phyloP scores from a whole-genome alignment of 2,113 vertebrate genomes.

The Addax nasomaculatus region DNA sequence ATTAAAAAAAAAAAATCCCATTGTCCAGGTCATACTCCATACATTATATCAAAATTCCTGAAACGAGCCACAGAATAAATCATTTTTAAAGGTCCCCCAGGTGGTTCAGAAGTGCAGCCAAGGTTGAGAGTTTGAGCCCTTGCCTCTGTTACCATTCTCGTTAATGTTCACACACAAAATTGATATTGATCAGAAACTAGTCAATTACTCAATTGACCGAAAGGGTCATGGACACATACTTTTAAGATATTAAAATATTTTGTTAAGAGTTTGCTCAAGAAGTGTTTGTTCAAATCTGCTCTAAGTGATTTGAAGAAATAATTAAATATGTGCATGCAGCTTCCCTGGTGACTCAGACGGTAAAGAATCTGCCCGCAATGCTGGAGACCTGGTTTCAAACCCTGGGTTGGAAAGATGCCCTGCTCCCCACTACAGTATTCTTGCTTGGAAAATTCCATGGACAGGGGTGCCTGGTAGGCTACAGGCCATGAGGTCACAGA shows the following conservation, averaged over 20 bases:
- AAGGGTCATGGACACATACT: not conserved
- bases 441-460: not conserved
- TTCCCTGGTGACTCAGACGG: not conserved
- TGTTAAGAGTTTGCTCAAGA: not conserved
- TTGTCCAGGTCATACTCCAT: not conserved
- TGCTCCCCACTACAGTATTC: not conserved
- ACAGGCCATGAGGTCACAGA: not conserved
- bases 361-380: not conserved
- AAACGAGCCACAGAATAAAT: not conserved
- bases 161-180: not conserved
- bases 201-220: not conserved
- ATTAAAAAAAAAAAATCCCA: not conserved
- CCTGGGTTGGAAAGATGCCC: not conserved
- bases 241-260: not conserved
- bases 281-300: not conserved
- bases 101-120: not conserved
- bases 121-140: not conserved
- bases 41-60: not conserved
- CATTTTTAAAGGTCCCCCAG: not conserved
- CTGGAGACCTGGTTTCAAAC: not conserved
- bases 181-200: not conserved
- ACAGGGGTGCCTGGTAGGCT: not conserved
- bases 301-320: not conserved
- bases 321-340: not conserved
- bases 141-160: not conserved